Percentiles rank a stretch among this genome's conserved stretches.
Evolutionary conservation across 2,797 vertebrate genomes (phyloP).

Genomic region (Sebastiscus tertius): DNA sequence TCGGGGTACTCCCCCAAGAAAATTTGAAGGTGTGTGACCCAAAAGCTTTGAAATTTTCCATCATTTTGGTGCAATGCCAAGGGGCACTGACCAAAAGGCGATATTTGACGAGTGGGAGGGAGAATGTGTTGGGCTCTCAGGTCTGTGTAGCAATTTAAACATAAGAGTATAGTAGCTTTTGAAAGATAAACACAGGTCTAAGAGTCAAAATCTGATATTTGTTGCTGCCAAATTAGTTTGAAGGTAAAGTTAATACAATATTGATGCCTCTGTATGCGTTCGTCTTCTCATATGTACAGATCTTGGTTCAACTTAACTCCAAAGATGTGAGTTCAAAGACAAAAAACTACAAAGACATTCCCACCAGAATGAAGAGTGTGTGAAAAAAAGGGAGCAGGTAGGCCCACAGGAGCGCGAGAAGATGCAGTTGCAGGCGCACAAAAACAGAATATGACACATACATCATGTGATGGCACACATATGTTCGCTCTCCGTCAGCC

Average conservation of each 20-base stretch:
- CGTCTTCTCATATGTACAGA: neutral
- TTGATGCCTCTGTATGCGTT: neutral
- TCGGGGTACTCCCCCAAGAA: too few relatives aligned
- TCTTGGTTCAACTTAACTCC: neutral
- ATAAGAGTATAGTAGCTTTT: neutral
- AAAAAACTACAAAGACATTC: neutral
- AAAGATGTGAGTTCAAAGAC: neutral
- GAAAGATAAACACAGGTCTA: neutral
- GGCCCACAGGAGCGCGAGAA: neutral
- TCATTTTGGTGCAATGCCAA: too few relatives aligned
- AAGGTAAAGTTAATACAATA: neutral
- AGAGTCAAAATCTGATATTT: neutral
- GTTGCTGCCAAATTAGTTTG: neutral
- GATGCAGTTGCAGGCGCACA: neutral
- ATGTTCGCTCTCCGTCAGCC: slow-evolving; percentile 23
- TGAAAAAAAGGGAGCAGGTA: neutral
- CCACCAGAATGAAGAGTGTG: neutral
- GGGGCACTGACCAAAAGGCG: too few relatives aligned
- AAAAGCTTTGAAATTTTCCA: too few relatives aligned
- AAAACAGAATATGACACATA: slow-evolving; percentile 1
- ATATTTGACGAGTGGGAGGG: too few relatives aligned
- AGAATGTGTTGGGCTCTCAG: neutral
- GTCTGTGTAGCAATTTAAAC: neutral
- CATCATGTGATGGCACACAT: slow-evolving; percentile 38
- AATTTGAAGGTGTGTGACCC: too few relatives aligned